A percentile compares a stretch with the other conserved stretches of the same genome.
These are phyloP conservation scores for Dynastes maya DNA, from an alignment of 2,888 invertebrate genomes.

Conservation along the genomic window DNA sequence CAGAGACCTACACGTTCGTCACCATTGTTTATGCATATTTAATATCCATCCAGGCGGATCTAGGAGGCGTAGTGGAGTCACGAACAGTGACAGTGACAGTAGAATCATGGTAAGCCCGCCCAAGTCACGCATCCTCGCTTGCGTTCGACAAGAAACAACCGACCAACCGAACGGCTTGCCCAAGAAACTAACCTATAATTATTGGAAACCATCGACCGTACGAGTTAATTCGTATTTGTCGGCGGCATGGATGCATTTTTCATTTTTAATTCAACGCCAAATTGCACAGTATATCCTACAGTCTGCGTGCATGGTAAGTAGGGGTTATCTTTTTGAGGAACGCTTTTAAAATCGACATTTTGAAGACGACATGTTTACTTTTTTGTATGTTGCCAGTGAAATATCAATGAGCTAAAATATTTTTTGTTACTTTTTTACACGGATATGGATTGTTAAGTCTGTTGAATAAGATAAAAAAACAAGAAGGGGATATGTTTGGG, in stretches of 20 bases:
- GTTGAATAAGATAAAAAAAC: no score
- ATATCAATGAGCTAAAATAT: not conserved
- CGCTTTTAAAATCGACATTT: constrained; percentile 8
- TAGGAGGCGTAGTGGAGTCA: constrained; percentile 67
- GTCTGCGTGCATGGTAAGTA: constrained; percentile 3
- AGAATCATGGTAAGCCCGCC: constrained; percentile 66
- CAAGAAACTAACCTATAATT: constrained; percentile 67
- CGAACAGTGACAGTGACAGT: constrained; percentile 67
- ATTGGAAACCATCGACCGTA: constrained; percentile 67
- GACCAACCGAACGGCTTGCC: constrained; percentile 66
- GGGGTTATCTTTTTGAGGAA: not conserved
- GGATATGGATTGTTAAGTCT: no score
- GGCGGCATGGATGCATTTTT: constrained; percentile 58
- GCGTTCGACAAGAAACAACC: constrained; percentile 66
- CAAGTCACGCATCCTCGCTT: constrained; percentile 68
- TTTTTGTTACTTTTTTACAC: not conserved
- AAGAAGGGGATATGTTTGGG: no score
- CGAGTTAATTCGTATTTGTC: constrained; percentile 43
- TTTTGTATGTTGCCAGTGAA: not conserved
- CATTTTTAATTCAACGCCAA: constrained; percentile 56
- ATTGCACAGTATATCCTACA: constrained; percentile 24
- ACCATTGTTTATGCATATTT: constrained; percentile 59
- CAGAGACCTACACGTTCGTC: constrained; percentile 47
- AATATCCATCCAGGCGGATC: constrained; percentile 63
- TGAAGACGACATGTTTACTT: not conserved